These are phyloP conservation scores for Thaleichthys pacificus DNA, from an alignment of 2,797 vertebrate genomes.

Conservation along the genomic window DNA sequence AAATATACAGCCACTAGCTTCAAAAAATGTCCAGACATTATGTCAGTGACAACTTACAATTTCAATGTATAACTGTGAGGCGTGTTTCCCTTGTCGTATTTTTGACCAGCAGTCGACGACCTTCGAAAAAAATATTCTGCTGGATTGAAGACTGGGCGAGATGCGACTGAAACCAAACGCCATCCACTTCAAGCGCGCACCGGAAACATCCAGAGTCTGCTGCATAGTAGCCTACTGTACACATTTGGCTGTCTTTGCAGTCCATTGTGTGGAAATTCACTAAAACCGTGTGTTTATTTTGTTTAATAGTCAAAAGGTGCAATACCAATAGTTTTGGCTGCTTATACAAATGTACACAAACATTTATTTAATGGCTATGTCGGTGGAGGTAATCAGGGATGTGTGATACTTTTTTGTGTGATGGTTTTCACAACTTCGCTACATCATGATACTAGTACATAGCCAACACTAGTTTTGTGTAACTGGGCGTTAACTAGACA, in stretches of 20 bases:
- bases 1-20: background rate
- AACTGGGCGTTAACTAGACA: too few species aligned
- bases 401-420: too few species aligned
- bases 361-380: too few species aligned
- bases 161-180: conserved; percentile 68
- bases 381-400: too few species aligned
- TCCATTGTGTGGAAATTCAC: too few species aligned
- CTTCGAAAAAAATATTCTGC: conserved; percentile 20
- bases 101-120: conserved; percentile 25
- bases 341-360: too few species aligned
- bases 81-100: background rate
- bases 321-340: too few species aligned
- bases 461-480: too few species aligned
- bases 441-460: too few species aligned
- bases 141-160: conserved; percentile 51
- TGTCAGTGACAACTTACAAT: conserved; percentile 2
- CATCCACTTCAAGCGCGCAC: conserved; percentile 58
- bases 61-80: background rate
- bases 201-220: background rate
- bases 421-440: too few species aligned
- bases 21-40: background rate
- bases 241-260: background rate
- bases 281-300: too few species aligned
- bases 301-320: too few species aligned
- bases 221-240: background rate